A percentile compares a stretch with the other conserved stretches of the same genome.
phyloP scores from a whole-genome alignment of 2,888 invertebrate species.

The Dicroscelio sp. region DNA sequence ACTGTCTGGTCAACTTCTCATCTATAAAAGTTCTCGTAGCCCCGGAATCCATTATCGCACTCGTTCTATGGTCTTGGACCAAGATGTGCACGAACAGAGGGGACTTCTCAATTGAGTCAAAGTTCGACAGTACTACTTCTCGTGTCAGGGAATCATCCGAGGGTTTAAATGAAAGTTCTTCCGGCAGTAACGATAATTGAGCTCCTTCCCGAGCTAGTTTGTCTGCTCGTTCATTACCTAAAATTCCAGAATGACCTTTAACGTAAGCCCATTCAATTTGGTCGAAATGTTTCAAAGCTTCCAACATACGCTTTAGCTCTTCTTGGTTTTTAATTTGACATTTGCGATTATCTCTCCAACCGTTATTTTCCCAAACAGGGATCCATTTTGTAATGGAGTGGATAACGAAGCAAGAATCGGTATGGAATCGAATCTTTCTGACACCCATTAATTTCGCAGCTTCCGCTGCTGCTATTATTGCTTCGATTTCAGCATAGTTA shows the following conservation, averaged over 20 bases:
- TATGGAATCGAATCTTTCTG: too few species aligned
- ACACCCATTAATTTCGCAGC: too few species aligned
- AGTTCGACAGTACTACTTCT: not conserved
- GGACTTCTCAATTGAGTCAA: not conserved
- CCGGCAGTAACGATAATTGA: not conserved
- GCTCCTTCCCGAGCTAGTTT: not conserved
- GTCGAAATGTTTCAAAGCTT: not conserved
- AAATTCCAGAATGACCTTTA: not conserved
- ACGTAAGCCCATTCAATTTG: not conserved
- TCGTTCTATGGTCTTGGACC: not conserved
- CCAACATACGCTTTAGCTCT: not conserved
- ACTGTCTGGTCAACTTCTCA: not conserved
- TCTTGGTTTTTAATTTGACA: not conserved
- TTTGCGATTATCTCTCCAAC: not conserved
- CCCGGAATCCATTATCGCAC: slow-evolving; percentile 16
- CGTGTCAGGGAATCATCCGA: too few species aligned
- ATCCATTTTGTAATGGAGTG: not conserved
- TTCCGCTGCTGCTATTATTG: too few species aligned
- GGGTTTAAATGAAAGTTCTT: too few species aligned
- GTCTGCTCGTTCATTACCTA: not conserved
- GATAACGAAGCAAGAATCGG: too few species aligned
- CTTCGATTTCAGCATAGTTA: too few species aligned
- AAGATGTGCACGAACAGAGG: not conserved
- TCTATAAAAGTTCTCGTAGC: not conserved
- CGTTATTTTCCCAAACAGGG: not conserved